Conservation (phyloP, 1,140 invertebrate genomes). For the Hypothenemus hampei region DNA sequence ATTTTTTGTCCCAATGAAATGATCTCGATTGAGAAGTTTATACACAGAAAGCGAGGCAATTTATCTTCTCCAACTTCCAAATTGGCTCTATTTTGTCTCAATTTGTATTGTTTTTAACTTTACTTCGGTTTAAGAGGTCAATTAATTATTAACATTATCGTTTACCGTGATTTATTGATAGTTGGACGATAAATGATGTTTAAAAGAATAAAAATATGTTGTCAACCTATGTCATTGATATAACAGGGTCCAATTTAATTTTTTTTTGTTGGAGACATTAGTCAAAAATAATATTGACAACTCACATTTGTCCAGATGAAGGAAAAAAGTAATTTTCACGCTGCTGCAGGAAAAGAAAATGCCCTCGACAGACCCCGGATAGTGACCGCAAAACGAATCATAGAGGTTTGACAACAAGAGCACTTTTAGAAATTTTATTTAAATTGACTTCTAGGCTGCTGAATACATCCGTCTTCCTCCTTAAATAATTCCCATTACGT, state of each 20-base stretch:
- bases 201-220: too few relatives aligned
- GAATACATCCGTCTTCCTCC: not conserved
- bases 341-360: conserved; percentile 17
- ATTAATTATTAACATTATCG: conserved; percentile 1
- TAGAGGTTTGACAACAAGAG: conserved; percentile 4
- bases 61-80: conserved; percentile 14
- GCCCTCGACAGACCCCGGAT: conserved; percentile 14
- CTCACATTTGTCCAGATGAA: conserved; percentile 11
- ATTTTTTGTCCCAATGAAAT: conserved; percentile 25
- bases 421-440: not conserved
- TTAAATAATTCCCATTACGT: not conserved
- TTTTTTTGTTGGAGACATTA: conserved; percentile 9
- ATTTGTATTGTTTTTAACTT: conserved; percentile 18
- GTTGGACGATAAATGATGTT: too few relatives aligned
- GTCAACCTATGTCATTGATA: too few relatives aligned
- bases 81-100: conserved; percentile 18
- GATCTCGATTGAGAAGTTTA: conserved; percentile 29
- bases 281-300: conserved; percentile 23
- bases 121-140: conserved; percentile 3
- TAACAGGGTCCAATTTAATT: not conserved
- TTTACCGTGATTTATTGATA: too few relatives aligned
- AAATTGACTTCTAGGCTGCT: not conserved
- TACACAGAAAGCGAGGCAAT: conserved; percentile 14
- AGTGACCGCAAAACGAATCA: conserved; percentile 17
- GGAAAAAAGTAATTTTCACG: conserved; percentile 21